A percentile compares a stretch with the other conserved stretches of the same genome.
phyloP scores from a whole-genome alignment of 2,797 vertebrate species.

The Brachymystax lenok region DNA sequence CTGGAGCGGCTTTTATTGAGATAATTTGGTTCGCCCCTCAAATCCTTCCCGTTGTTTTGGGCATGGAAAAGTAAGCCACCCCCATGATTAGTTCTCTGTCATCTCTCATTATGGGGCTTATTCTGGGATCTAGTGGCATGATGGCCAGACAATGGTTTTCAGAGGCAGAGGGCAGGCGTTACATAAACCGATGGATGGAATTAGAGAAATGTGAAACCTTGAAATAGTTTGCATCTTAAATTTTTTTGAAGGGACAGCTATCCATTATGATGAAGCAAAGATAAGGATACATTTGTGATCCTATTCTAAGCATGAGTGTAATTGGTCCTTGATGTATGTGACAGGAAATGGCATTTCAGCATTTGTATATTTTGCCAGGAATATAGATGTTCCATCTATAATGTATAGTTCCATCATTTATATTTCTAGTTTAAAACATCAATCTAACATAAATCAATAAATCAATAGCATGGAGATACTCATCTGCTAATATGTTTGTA shows the following conservation, averaged over 20 bases:
- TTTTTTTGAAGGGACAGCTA: too few relatives aligned
- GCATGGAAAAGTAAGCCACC: background rate
- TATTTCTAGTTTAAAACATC: background rate
- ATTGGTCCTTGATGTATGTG: background rate
- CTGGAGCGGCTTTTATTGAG: constrained; percentile 16
- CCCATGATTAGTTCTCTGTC: constrained; percentile 6
- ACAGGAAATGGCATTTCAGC: background rate
- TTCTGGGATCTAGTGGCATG: background rate
- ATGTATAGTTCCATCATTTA: background rate
- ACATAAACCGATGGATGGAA: background rate
- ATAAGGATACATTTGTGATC: background rate
- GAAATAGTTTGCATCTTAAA: background rate
- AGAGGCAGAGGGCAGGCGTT: background rate
- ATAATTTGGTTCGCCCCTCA: constrained; percentile 1
- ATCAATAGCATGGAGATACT: background rate
- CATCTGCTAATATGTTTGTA: background rate
- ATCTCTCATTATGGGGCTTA: constrained; percentile 14
- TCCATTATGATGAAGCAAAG: background rate
- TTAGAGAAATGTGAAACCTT: background rate
- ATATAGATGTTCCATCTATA: background rate
- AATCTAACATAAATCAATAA: background rate
- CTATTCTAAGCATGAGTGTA: background rate
- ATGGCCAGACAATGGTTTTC: constrained; percentile 18
- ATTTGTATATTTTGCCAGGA: background rate
- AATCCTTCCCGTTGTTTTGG: background rate